A percentile compares a stretch with the other conserved stretches of the same genome.
Evolutionary conservation across 2,888 invertebrate genomes (phyloP).

Genomic region (Patella ulyssiponensis): DNA sequence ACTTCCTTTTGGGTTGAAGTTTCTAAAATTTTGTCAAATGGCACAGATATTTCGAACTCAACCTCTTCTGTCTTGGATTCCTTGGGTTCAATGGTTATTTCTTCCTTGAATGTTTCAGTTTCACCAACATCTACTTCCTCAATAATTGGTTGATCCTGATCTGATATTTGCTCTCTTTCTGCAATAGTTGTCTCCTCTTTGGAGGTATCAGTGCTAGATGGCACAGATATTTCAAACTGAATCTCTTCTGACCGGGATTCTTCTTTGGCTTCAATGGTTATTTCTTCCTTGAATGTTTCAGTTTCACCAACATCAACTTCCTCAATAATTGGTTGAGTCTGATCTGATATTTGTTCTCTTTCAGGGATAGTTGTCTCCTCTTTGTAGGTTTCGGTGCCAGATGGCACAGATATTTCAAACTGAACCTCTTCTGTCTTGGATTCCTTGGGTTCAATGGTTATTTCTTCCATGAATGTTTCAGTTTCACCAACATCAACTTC

Average conservation of each 20-base stretch:
- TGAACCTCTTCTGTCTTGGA: conserved; percentile 20
- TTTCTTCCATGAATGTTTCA: no score
- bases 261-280: background rate
- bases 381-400: background rate
- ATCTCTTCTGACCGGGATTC: background rate
- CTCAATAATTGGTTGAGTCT: background rate
- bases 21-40: no score
- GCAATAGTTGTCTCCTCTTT: conserved; percentile 5
- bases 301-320: conserved; percentile 11
- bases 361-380: background rate
- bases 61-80: no score
- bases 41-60: no score
- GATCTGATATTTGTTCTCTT: background rate
- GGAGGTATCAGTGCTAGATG: background rate
- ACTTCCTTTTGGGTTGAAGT: no score
- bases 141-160: background rate
- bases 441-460: conserved; percentile 18
- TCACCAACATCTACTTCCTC: conserved; percentile 13
- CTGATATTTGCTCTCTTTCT: background rate
- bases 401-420: conserved; percentile 26
- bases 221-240: background rate
- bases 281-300: conserved; percentile 2
- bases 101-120: conserved; percentile 14
- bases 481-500: no score
- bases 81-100: background rate